Percentiles rank a stretch among this genome's conserved stretches.
Evolutionary conservation across 2,797 vertebrate genomes (phyloP).

Genomic region (Arrhamphus sclerolepis): DNA sequence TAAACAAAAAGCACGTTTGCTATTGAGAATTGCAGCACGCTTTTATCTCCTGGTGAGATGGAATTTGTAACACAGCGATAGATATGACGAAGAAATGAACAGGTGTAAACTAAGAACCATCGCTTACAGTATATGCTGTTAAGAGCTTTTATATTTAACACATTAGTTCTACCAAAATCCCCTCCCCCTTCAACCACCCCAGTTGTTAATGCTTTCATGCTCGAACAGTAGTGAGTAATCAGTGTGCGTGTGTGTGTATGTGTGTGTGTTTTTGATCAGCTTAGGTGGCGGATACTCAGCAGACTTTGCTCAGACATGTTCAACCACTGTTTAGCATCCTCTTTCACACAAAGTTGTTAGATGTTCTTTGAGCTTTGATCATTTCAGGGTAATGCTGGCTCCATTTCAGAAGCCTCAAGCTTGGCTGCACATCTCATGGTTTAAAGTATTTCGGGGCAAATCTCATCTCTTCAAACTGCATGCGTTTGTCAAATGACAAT

Average conservation of each 20-base stretch:
- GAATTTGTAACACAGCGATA: slow-evolving; percentile 22
- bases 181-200: background rate
- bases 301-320: slow-evolving; percentile 67
- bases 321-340: slow-evolving; percentile 27
- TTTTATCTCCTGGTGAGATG: slow-evolving; percentile 21
- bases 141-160: slow-evolving; percentile 27
- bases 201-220: slow-evolving; percentile 51
- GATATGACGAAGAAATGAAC: slow-evolving; percentile 31
- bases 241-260: slow-evolving; percentile 20
- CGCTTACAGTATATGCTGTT: slow-evolving; percentile 25
- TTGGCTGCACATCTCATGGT: slow-evolving; percentile 43
- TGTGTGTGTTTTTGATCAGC: slow-evolving; percentile 59
- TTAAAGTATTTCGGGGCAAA: slow-evolving; percentile 23
- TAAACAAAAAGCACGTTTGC: slow-evolving; percentile 9
- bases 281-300: slow-evolving; percentile 53
- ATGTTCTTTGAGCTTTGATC: slow-evolving; percentile 55
- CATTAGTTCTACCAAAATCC: slow-evolving; percentile 3
- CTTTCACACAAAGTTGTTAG: slow-evolving; percentile 26
- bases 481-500: background rate
- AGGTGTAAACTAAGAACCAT: slow-evolving; percentile 27
- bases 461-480: slow-evolving; percentile 12
- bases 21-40: slow-evolving; percentile 32
- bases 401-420: slow-evolving; percentile 39
- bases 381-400: slow-evolving; percentile 54
- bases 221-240: slow-evolving; percentile 41